phyloP scores from a whole-genome alignment of 2,888 invertebrate genomes.

The Pyrrhia umbra region DNA sequence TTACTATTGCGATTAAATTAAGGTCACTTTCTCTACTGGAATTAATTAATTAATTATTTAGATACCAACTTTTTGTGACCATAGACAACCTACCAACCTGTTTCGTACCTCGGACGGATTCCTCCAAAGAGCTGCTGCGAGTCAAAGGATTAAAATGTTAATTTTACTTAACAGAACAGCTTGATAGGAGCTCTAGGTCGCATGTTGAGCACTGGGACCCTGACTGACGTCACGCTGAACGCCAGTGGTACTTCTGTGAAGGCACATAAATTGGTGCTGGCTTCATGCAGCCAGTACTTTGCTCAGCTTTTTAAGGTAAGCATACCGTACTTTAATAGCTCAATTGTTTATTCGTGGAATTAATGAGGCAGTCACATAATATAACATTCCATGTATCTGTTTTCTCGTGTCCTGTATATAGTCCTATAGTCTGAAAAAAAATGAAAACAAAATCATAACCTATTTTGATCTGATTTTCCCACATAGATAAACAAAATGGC shows the following conservation, averaged over 20 bases:
- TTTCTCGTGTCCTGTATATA: no score
- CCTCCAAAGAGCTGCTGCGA: constrained; percentile 44
- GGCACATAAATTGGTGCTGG: constrained; percentile 96
- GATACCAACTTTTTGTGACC: background rate
- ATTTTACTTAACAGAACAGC: constrained; percentile 90
- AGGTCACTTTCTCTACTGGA: no score
- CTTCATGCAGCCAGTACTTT: constrained; percentile 97
- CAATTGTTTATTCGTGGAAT: no score
- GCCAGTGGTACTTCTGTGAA: constrained; percentile 95
- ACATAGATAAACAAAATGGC: no score
- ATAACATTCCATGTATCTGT: no score
- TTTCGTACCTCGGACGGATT: constrained; percentile 39
- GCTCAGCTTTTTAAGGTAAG: constrained; percentile 95
- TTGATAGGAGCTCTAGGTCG: constrained; percentile 94
- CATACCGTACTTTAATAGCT: no score
- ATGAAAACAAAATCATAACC: no score
- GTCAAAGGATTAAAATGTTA: constrained; percentile 22
- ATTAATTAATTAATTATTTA: no score
- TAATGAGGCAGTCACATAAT: no score
- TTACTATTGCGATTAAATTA: background rate
- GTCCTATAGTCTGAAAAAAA: no score
- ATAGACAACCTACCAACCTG: background rate
- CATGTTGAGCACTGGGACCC: constrained; percentile 94
- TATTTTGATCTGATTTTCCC: no score
- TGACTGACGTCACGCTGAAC: constrained; percentile 96